Evolutionary conservation across 37 sponge, comb jelly and placozoan species (phyloP).

Genomic region (Oopsacas minuta): DNA sequence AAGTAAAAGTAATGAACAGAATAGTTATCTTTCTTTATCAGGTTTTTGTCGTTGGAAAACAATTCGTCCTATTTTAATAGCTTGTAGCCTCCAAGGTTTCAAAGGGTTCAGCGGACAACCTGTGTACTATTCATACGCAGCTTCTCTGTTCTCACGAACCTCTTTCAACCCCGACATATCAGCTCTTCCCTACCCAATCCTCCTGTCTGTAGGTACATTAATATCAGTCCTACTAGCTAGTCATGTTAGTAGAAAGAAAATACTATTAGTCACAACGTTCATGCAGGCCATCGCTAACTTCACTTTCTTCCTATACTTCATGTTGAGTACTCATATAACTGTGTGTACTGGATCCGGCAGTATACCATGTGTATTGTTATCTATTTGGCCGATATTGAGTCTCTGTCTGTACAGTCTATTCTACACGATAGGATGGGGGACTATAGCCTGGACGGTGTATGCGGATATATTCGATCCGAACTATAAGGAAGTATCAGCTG

Average conservation of each 20-base stretch:
- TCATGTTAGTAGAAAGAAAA: background rate
- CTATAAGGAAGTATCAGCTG: slow-evolving; percentile 1
- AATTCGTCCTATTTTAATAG: background rate
- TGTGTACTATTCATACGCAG: background rate
- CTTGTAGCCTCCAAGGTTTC: background rate
- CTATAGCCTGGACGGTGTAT: background rate
- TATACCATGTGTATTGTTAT: background rate
- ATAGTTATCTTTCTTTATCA: background rate
- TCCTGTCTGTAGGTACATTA: background rate
- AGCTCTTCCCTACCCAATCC: background rate
- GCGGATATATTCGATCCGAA: background rate
- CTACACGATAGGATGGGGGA: background rate
- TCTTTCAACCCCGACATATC: background rate
- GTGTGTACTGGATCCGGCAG: background rate
- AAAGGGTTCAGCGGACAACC: slow-evolving; percentile 10
- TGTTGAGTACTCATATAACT: background rate
- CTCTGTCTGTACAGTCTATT: background rate
- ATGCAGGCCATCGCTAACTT: slow-evolving; percentile 1
- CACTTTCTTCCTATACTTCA: background rate
- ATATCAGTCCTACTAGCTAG: background rate
- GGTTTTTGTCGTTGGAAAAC: background rate
- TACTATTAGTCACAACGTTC: background rate
- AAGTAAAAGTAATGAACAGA: background rate
- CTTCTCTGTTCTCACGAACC: background rate
- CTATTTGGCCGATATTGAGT: background rate